Percentiles rank a stretch among this genome's conserved stretches.
Conservation (phyloP, 2,888 invertebrate genomes). For the Cheilosia pagana region DNA sequence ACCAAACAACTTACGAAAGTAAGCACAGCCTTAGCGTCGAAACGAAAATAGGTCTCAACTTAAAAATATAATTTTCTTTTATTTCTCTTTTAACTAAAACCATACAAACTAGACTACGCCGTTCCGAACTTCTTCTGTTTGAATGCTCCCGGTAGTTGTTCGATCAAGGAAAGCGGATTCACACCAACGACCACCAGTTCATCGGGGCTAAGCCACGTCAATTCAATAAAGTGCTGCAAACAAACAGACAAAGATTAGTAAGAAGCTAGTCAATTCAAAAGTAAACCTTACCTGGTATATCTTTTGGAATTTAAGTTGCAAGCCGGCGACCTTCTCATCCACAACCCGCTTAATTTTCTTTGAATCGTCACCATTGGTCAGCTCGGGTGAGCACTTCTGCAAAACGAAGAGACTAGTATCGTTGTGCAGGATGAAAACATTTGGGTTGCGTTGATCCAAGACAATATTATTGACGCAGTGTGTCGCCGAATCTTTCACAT, state of each 20-base stretch:
- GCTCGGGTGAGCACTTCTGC: slow-evolving; percentile 74
- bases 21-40: too few species aligned
- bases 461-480: slow-evolving; percentile 85
- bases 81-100: slow-evolving; percentile 24
- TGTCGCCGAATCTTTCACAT: slow-evolving; percentile 84
- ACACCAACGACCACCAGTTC: slow-evolving; percentile 92
- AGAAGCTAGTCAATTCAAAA: not conserved
- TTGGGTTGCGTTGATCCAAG: slow-evolving; percentile 86
- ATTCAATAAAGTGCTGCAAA: slow-evolving; percentile 89
- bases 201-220: slow-evolving; percentile 87
- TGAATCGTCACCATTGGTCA: slow-evolving; percentile 80
- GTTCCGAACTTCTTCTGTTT: slow-evolving; percentile 87
- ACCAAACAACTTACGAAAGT: too few species aligned
- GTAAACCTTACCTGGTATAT: slow-evolving; percentile 79
- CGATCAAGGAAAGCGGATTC: slow-evolving; percentile 88
- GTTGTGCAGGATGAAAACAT: slow-evolving; percentile 89
- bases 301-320: slow-evolving; percentile 51
- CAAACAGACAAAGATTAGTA: not conserved
- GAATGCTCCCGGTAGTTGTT: slow-evolving; percentile 89
- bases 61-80: slow-evolving; percentile 29
- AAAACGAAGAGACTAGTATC: slow-evolving; percentile 86
- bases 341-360: slow-evolving; percentile 82
- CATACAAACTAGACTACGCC: slow-evolving; percentile 73
- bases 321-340: slow-evolving; percentile 24
- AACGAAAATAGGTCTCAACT: not conserved